Conservation (phyloP, 2,113 vertebrate species). For the Pluvialis apricaria region DNA sequence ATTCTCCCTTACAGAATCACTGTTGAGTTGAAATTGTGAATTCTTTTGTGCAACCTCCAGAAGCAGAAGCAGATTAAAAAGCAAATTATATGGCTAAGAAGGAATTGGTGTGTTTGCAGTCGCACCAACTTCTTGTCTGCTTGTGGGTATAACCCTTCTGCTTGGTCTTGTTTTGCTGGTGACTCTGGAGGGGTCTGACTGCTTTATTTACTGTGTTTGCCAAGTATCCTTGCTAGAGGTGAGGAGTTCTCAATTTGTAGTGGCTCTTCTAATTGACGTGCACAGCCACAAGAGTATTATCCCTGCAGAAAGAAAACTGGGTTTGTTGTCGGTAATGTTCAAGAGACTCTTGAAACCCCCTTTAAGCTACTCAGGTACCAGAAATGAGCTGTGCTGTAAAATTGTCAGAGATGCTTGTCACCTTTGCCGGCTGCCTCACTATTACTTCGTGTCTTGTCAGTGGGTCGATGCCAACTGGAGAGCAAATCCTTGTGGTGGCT, state of each 20-base stretch:
- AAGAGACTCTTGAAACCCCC: neutral
- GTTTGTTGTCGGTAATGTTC: neutral
- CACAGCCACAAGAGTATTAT: neutral
- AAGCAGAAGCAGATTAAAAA: neutral
- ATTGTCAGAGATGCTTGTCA: neutral
- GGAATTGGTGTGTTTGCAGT: too few species aligned
- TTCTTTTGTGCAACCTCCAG: neutral
- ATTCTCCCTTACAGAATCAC: neutral
- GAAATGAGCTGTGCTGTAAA: neutral
- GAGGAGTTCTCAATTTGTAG: neutral
- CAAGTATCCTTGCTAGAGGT: neutral
- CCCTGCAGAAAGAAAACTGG: neutral
- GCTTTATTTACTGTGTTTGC: neutral
- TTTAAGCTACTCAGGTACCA: neutral
- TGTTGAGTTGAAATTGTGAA: neutral
- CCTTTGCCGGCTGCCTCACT: neutral
- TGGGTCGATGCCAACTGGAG: neutral
- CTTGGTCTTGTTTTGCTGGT: neutral
- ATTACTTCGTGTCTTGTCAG: fast-evolving
- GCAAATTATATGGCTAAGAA: neutral
- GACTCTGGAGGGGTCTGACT: neutral
- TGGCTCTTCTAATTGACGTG: neutral
- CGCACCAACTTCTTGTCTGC: fast-evolving
- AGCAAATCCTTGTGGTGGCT: neutral
- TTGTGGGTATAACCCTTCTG: neutral